These are phyloP conservation scores for Bellardia pandia DNA, from an alignment of 2,888 invertebrate genomes.

Conservation along the genomic window DNA sequence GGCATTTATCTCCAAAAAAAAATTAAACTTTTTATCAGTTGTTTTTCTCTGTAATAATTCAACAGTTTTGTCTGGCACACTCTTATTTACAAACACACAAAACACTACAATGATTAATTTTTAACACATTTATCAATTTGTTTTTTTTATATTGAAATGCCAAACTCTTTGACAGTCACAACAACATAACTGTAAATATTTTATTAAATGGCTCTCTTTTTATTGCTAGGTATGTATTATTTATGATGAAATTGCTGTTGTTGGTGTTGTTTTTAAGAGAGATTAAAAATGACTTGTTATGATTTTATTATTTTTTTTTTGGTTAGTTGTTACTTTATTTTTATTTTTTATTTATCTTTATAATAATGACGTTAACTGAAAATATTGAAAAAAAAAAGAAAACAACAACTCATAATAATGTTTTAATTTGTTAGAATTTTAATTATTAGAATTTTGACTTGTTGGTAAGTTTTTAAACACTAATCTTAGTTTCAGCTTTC, in stretches of 20 bases:
- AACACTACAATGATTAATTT: conserved; percentile 30
- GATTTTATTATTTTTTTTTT: not conserved
- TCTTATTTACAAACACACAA: not conserved
- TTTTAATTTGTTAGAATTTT: not conserved
- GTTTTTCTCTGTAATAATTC: conserved; percentile 20
- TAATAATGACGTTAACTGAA: not conserved
- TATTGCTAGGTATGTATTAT: not conserved
- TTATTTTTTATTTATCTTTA: not conserved
- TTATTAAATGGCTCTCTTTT: not conserved
- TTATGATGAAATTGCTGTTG: not conserved
- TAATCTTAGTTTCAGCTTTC: not conserved
- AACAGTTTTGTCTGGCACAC: conserved; percentile 21
- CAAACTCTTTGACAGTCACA: not conserved
- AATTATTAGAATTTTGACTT: not conserved
- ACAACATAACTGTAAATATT: conserved; percentile 3
- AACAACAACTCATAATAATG: not conserved
- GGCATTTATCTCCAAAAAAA: not conserved
- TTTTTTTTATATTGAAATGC: conserved; percentile 31
- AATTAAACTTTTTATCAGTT: conserved; percentile 2
- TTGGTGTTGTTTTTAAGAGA: conserved; percentile 7
- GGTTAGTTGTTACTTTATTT: conserved; percentile 3
- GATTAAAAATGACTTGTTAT: not conserved
- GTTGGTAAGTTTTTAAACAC: not conserved
- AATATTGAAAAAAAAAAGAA: not conserved
- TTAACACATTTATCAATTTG: conserved; percentile 34